phyloP scores from a whole-genome alignment of 2,797 vertebrate genomes.

The Percopsis omiscomaycus region DNA sequence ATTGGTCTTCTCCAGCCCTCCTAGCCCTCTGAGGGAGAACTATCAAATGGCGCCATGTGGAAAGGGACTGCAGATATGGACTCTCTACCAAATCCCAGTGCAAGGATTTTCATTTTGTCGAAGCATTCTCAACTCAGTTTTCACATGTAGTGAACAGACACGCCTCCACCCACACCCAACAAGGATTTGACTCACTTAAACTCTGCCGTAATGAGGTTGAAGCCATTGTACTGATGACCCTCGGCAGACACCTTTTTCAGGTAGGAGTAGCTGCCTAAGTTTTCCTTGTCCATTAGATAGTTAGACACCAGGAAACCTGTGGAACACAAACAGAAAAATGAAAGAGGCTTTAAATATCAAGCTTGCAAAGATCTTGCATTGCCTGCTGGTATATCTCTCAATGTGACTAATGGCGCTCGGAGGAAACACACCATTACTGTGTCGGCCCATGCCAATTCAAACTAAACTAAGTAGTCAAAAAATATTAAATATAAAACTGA shows the following conservation, averaged over 20 bases:
- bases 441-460: too few species aligned
- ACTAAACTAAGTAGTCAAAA: too few species aligned
- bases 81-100: not conserved
- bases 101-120: not conserved
- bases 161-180: too few species aligned
- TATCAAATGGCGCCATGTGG: conserved; percentile 11
- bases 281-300: conserved; percentile 82
- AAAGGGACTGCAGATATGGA: not conserved
- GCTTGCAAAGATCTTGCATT: too few species aligned
- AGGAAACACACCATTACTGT: too few species aligned
- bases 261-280: conserved; percentile 90
- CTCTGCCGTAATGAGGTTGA: conserved; percentile 95
- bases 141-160: not conserved
- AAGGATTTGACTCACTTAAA: conserved; percentile 83
- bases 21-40: conserved; percentile 2
- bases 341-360: too few species aligned
- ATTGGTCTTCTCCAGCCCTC: not conserved
- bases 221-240: conserved; percentile 93
- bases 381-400: too few species aligned
- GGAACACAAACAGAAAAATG: not conserved
- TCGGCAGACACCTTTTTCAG: conserved; percentile 90
- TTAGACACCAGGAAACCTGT: conserved; percentile 90
- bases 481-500: too few species aligned
- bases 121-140: not conserved
- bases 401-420: too few species aligned